Conservation (phyloP, 2,113 vertebrate genomes). For the Anas platyrhynchos region DNA sequence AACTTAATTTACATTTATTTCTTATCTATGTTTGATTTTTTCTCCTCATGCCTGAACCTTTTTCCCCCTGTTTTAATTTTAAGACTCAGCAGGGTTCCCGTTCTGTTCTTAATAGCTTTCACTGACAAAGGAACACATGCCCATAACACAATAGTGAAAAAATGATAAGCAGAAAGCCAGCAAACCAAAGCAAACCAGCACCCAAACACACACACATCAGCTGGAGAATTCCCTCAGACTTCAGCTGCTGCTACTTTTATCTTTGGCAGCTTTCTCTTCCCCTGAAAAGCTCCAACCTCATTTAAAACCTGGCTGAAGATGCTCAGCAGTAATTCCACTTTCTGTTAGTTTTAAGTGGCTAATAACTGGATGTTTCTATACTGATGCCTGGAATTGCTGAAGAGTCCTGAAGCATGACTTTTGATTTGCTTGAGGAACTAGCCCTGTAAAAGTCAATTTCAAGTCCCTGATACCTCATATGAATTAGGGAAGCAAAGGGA, state of each 20-base stretch:
- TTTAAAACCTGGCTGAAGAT: not conserved
- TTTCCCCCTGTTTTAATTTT: slow-evolving; percentile 42
- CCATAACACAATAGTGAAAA: not conserved
- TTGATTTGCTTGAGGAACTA: not conserved
- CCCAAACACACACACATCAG: not conserved
- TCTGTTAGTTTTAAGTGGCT: not conserved
- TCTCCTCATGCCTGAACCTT: not conserved
- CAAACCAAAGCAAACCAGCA: slow-evolving; percentile 12
- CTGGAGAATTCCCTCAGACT: not conserved
- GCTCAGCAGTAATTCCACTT: not conserved
- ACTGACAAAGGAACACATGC: slow-evolving; percentile 18
- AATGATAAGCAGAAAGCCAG: slow-evolving; percentile 19
- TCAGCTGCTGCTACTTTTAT: not conserved
- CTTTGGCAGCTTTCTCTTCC: not conserved
- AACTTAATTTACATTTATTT: slow-evolving; percentile 48
- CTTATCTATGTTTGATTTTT: not conserved
- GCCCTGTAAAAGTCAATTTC: not conserved
- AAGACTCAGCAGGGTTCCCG: slow-evolving; percentile 54
- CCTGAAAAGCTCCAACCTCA: not conserved
- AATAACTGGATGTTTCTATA: not conserved
- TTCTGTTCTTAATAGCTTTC: slow-evolving; percentile 48
- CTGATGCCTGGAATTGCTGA: not conserved
- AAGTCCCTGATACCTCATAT: not conserved
- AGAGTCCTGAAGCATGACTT: not conserved
- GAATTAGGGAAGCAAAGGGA: not conserved